Base-by-base conservation (phyloP, 2,797 vertebrate genomes). In the Phalanger gymnotis region DNA sequence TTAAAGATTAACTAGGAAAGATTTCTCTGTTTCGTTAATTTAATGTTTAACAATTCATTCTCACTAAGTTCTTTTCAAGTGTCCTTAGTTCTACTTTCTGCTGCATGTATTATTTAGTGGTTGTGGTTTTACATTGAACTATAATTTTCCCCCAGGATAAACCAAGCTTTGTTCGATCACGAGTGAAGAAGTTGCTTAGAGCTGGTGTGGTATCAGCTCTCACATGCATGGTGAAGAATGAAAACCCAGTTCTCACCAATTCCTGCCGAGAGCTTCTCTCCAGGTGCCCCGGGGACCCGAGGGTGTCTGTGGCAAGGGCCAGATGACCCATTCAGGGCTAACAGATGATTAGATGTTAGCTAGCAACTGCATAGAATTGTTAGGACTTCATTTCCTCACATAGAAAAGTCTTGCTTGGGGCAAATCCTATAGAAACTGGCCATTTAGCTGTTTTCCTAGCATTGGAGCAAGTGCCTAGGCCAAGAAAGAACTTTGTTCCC, bases 151-250 rank as follows among this genome's bases (percentile, higher is more conserved):
- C 12, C 28, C 96, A 99, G 99, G 99, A 99, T 98, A 99, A 99
- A 90, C 98, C 98, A 0, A 98, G 99, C 0, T 99, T 99, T 0
- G 99, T 99, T 97, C 99, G 98, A 96, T 99, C 99, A 90, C 99
- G 99, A 30, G 98, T 99, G 97, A 97, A 97, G 95, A 99, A 99
- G 98, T 98, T 99, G 94, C 98, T 99, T 98, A 98, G 98, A 0
- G 99, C 99, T 0, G 99, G 99, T 0, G 99, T 99, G 97, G 99
- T 99, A 97, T 99, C 99, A 0, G 99, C 99, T 0, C 98, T 99
- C 98, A 99, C 99, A 40, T 99, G 99, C 97, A 99, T 99, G 99
- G 99, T 99, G 96, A 99, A 99, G 98, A 99, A 99, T 0, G 99
- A 99, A 98, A 99, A 99, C 98, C 99, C 99, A 0, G 99, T 99